Evolutionary conservation across 2,797 vertebrate species (phyloP).

Genomic region (Chaunax sp.): DNA sequence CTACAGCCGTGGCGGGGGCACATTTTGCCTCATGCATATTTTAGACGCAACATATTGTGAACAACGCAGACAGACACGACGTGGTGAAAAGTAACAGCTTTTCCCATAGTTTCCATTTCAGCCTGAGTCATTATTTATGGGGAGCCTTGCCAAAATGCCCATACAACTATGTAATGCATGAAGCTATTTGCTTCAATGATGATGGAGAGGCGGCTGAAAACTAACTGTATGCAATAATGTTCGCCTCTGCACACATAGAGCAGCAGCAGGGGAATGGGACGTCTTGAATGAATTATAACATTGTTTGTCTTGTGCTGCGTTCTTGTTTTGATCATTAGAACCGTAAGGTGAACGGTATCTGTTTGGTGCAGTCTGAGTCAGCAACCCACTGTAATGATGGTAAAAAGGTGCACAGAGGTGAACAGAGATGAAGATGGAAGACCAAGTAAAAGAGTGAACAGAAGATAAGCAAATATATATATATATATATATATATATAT

Average conservation of each 20-base stretch:
- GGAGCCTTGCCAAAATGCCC: constrained; percentile 55
- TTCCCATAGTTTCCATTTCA: constrained; percentile 73
- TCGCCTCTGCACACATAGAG: constrained; percentile 31
- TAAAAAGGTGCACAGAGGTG: background rate
- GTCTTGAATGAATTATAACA: constrained; percentile 19
- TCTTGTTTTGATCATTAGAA: constrained; percentile 33
- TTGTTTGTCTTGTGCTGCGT: constrained; percentile 15
- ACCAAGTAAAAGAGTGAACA: background rate
- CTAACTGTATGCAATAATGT: constrained; percentile 53
- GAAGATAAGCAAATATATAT: no score
- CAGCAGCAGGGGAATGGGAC: constrained; percentile 21
- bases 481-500: no score
- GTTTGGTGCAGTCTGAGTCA: constrained; percentile 12
- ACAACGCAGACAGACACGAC: constrained; percentile 41
- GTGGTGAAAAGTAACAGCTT: constrained; percentile 71
- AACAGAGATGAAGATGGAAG: background rate
- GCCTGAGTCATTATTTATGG: constrained; percentile 69
- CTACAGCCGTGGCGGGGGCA: constrained; percentile 42
- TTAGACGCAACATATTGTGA: constrained; percentile 64
- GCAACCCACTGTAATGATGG: no score
- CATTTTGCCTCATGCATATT: constrained; percentile 78
- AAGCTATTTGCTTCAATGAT: constrained; percentile 66
- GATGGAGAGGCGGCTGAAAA: constrained; percentile 59
- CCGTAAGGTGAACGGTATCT: background rate
- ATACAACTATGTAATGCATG: constrained; percentile 60